Conservation (phyloP, 2,888 invertebrate genomes). For the Arrhopalites spinosus region DNA sequence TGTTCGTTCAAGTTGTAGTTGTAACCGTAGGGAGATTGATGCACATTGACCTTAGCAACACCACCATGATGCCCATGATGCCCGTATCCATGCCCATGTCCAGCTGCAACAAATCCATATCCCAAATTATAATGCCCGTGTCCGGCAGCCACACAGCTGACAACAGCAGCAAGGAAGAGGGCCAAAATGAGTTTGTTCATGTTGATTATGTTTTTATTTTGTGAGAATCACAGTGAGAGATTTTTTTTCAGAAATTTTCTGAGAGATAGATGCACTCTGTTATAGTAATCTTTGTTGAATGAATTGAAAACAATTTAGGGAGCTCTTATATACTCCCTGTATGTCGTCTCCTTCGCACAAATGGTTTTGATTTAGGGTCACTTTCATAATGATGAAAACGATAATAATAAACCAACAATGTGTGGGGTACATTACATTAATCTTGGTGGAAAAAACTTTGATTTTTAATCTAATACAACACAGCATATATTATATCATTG, state of each 20-base stretch:
- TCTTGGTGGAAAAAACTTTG: neutral
- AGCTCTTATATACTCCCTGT: constrained; percentile 21
- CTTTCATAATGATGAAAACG: neutral
- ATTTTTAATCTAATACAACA: neutral
- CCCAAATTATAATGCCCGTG: constrained; percentile 26
- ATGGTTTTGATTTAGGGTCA: neutral
- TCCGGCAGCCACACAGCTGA: constrained; percentile 24
- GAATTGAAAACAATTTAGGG: constrained; percentile 10
- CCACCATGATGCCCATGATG: constrained; percentile 42
- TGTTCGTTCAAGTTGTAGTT: constrained; percentile 50
- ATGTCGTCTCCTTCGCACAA: neutral
- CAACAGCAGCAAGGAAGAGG: constrained; percentile 28
- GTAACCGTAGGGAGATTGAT: constrained; percentile 46
- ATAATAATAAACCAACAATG: neutral
- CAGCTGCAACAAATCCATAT: constrained; percentile 34
- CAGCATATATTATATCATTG: too few species aligned
- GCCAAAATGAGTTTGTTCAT: constrained; percentile 36
- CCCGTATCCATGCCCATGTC: constrained; percentile 10
- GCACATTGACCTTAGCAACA: constrained; percentile 49
- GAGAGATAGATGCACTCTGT: constrained; percentile 4
- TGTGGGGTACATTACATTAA: constrained; percentile 10
- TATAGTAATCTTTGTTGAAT: constrained; percentile 2
- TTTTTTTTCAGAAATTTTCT: neutral
- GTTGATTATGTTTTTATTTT: too few species aligned
- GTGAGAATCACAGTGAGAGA: too few species aligned